These are phyloP conservation scores for Torymus auratus DNA, from an alignment of 2,888 invertebrate species.

Conservation along the genomic window DNA sequence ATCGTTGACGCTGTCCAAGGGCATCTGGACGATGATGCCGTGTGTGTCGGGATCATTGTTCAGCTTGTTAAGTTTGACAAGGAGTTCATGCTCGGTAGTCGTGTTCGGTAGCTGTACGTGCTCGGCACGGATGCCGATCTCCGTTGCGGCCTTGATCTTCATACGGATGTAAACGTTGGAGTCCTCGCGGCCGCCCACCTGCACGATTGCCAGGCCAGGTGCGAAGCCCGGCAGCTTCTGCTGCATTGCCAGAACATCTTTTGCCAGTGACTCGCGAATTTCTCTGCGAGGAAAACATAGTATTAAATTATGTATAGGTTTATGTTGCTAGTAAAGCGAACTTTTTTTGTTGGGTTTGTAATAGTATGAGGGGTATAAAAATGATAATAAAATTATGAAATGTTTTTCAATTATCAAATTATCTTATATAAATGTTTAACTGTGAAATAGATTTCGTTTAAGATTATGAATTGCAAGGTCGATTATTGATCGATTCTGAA, in stretches of 20 bases:
- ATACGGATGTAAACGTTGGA: conserved; percentile 98
- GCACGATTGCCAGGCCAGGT: conserved; percentile 92
- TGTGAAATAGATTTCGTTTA: too few relatives aligned
- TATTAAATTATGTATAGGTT: too few relatives aligned
- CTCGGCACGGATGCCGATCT: conserved; percentile 91
- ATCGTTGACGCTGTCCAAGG: conserved; percentile 88
- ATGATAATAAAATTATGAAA: not conserved
- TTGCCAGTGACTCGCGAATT: conserved; percentile 83
- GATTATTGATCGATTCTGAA: too few relatives aligned
- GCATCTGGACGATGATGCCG: conserved; percentile 98
- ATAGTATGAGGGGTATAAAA: too few relatives aligned
- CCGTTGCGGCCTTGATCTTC: conserved; percentile 94
- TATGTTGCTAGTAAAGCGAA: too few relatives aligned
- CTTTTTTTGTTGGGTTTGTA: too few relatives aligned
- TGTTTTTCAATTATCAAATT: not conserved
- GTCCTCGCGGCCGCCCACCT: conserved; percentile 97
- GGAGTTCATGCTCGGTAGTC: conserved; percentile 88
- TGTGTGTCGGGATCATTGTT: conserved; percentile 92
- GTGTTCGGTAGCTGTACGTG: conserved; percentile 88
- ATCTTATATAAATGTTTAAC: not conserved
- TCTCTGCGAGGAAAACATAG: conserved; percentile 78
- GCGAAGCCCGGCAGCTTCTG: conserved; percentile 81
- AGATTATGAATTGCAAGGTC: too few relatives aligned
- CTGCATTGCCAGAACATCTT: conserved; percentile 82
- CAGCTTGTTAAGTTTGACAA: conserved; percentile 83